Evolutionary conservation across 1,140 invertebrate genomes (phyloP).

Genomic region (Scylla paramamosain): DNA sequence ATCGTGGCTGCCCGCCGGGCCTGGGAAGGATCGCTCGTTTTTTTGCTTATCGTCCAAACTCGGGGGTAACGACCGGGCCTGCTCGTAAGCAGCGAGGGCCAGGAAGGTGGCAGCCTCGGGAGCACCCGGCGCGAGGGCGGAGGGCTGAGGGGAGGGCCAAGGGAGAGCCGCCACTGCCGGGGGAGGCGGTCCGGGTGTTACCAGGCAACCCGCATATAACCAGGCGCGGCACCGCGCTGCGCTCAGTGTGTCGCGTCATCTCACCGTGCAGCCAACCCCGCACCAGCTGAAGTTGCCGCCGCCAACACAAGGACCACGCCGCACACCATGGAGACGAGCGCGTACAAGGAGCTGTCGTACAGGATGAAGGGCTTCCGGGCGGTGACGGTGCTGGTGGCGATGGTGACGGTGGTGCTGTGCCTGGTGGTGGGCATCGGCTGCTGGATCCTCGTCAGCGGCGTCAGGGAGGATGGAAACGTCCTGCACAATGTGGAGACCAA

Average conservation of each 20-base stretch:
- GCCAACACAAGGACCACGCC: background rate
- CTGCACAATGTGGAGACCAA: slow-evolving; percentile 52
- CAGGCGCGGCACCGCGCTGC: background rate
- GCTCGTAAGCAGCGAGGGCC: background rate
- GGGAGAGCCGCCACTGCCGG: background rate
- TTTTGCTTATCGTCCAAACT: slow-evolving; percentile 1
- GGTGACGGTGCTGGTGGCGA: slow-evolving; percentile 70
- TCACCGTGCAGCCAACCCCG: background rate
- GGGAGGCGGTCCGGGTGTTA: background rate
- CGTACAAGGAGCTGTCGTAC: slow-evolving; percentile 75
- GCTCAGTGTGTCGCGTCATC: slow-evolving; percentile 52
- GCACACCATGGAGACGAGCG: slow-evolving; percentile 68
- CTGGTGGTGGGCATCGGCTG: slow-evolving; percentile 76
- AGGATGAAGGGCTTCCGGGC: slow-evolving; percentile 66
- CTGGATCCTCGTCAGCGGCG: slow-evolving; percentile 73
- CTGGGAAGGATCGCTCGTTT: background rate
- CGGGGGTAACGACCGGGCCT: background rate
- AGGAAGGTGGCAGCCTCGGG: background rate
- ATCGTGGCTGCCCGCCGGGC: background rate
- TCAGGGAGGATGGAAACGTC: slow-evolving; percentile 67
- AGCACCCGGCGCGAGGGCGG: background rate
- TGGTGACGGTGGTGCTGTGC: slow-evolving; percentile 73
- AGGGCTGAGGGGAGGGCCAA: background rate
- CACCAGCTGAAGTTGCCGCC: background rate
- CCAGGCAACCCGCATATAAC: slow-evolving; percentile 46